These are phyloP conservation scores for Drosophila tripunctata DNA, from an alignment of 2,888 invertebrate species.

Conservation along the genomic window DNA sequence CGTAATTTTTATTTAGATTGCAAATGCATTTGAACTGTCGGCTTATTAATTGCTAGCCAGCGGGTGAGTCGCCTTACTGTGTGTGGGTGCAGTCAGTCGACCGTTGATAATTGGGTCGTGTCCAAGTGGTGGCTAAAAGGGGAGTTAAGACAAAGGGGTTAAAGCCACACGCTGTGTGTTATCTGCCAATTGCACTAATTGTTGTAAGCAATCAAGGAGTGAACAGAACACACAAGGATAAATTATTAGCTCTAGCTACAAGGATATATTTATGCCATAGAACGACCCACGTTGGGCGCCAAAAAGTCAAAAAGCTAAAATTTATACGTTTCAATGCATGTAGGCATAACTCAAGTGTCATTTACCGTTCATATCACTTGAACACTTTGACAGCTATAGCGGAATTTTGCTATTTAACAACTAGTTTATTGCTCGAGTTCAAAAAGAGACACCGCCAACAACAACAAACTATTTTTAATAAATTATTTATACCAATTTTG, in stretches of 20 bases:
- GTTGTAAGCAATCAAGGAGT: slow-evolving; percentile 32
- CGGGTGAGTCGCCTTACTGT: slow-evolving; percentile 39
- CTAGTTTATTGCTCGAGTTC: slow-evolving; percentile 12
- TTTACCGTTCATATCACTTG: not conserved
- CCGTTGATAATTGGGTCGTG: slow-evolving; percentile 40
- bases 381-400: slow-evolving; percentile 10
- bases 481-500: slow-evolving; percentile 6
- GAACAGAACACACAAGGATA: slow-evolving; percentile 8
- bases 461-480: not conserved
- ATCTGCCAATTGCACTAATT: slow-evolving; percentile 46
- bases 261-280: not conserved
- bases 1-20: slow-evolving; percentile 43
- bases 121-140: slow-evolving; percentile 11
- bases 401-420: slow-evolving; percentile 14
- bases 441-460: slow-evolving; percentile 17
- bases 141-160: slow-evolving; percentile 5
- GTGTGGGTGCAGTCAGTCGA: slow-evolving; percentile 41
- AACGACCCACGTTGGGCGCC: slow-evolving; percentile 9
- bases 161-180: slow-evolving; percentile 33
- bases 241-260: not conserved
- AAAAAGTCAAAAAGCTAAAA: not conserved
- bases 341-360: slow-evolving; percentile 20
- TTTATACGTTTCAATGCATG: not conserved
- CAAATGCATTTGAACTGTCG: slow-evolving; percentile 48
- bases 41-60: slow-evolving; percentile 57